Percentiles rank a stretch among this genome's conserved stretches.
These are phyloP conservation scores for Luehdorfia chinensis DNA, from an alignment of 1,140 invertebrate genomes.

Conservation along the genomic window DNA sequence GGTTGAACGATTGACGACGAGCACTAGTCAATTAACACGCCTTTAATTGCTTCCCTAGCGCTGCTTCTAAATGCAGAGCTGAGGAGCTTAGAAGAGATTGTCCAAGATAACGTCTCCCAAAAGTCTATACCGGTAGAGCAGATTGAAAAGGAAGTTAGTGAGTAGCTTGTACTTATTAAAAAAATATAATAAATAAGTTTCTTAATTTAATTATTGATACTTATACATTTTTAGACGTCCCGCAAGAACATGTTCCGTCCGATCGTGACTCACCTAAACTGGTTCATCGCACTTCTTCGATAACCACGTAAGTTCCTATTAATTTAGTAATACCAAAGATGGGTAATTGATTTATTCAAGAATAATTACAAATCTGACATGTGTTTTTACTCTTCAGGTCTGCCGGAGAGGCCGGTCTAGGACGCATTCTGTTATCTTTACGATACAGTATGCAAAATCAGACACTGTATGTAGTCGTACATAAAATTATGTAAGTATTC, in stretches of 20 bases:
- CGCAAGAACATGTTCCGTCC: constrained; percentile 41
- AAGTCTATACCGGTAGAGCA: constrained; percentile 56
- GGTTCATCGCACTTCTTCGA: constrained; percentile 63
- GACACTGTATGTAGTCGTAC: constrained; percentile 88
- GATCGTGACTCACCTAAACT: constrained; percentile 57
- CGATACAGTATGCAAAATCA: constrained; percentile 90
- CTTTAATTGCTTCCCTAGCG: no score
- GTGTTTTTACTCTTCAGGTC: constrained; percentile 58
- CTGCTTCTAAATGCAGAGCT: constrained; percentile 26
- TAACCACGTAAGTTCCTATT: constrained; percentile 70
- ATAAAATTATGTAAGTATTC: constrained; percentile 90
- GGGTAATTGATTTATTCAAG: no score
- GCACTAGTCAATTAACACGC: no score
- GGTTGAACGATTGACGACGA: no score
- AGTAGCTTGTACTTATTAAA: constrained; percentile 8
- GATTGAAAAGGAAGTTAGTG: constrained; percentile 53
- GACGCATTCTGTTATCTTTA: constrained; percentile 91
- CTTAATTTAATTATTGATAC: no score
- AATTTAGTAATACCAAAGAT: background rate
- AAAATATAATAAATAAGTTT: background rate
- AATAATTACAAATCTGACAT: no score
- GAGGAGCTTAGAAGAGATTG: constrained; percentile 37
- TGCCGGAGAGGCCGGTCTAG: constrained; percentile 83
- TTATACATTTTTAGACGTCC: constrained; percentile 31
- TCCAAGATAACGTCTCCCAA: constrained; percentile 44